Evolutionary conservation across 2,888 invertebrate genomes (phyloP), one percentile per base, ranked within the genome.

Genomic region (Terebella lapidaria): DNA sequence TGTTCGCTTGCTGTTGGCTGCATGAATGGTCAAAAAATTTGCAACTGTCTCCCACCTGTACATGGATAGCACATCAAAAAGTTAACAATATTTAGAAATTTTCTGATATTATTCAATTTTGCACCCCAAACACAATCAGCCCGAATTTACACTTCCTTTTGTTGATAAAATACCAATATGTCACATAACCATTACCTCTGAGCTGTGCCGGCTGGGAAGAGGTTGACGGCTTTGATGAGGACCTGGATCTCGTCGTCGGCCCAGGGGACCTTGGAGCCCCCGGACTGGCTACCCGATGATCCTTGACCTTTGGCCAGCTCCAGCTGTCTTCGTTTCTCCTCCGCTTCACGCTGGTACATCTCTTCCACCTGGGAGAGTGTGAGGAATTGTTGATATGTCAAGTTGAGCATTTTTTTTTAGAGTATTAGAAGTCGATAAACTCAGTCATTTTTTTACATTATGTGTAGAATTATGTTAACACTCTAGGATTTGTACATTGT

Each of bases 171-270:
- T n/a, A n/a, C n/a, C n/a, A n/a, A n/a, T n/a, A n/a, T n/a, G n/a
- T n/a, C n/a, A n/a, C n/a, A n/a, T n/a, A n/a, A n/a, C n/a, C n/a
- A 10, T n/a, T 35, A 35, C 42, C 42, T 35, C 42, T 35, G 42
- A 15, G 42, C 90, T 0, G 97, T 99, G 20, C 94, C 99, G 3
- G 96, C 95, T 0, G 99, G 99, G 79, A 96, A 99, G 2, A 97
- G 81, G 82, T 97, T 97, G 0, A 97, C 95, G 24, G 94, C 95
- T 81, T 99, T 99, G 57, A 97, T 94, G 2, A 99, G 85, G 52
- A 93, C 83, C 75, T 93, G 92, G 24, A 93, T 84, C 78, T 94
- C 92, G 62, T 90, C 90, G 56, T 87, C 87, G 18, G 86, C 86
- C 99, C 99, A 99, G 60, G 30, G 35, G 2, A 58, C 59, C 56